Evolutionary conservation across 2,113 vertebrate species (phyloP).

Genomic region (Capra hircus): DNA sequence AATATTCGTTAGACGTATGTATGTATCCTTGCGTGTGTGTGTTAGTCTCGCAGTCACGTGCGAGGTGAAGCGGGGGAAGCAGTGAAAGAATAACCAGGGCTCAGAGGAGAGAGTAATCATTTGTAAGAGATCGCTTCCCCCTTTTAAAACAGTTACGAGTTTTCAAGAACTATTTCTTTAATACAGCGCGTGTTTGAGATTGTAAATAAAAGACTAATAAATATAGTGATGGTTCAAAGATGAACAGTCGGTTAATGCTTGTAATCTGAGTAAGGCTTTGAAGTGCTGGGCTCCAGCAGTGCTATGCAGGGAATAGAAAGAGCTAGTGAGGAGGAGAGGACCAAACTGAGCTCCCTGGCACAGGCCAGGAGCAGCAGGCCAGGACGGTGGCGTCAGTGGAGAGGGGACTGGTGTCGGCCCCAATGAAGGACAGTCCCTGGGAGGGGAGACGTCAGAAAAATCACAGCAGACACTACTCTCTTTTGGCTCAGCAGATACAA

Average conservation of each 20-base stretch:
- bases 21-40: not conserved
- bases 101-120: not conserved
- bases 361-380: not conserved
- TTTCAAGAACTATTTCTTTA: not conserved
- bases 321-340: not conserved
- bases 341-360: not conserved
- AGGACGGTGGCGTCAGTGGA: not conserved
- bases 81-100: not conserved
- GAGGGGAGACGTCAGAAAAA: not conserved
- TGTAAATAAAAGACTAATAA: not conserved
- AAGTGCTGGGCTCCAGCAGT: not conserved
- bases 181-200: not conserved
- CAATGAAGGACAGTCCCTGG: not conserved
- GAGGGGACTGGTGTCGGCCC: fast-evolving
- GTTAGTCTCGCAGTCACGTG: not conserved
- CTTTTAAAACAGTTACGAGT: not conserved
- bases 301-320: not conserved
- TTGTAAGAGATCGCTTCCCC: not conserved
- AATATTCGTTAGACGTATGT: not conserved
- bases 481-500: not conserved
- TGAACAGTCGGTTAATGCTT: not conserved
- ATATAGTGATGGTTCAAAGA: not conserved
- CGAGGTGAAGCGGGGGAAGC: not conserved
- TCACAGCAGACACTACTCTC: not conserved
- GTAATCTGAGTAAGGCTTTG: not conserved